A percentile compares a stretch with the other conserved stretches of the same genome.
These are phyloP conservation scores for Megalopta genalis DNA, from an alignment of 1,140 invertebrate genomes.

Conservation along the genomic window DNA sequence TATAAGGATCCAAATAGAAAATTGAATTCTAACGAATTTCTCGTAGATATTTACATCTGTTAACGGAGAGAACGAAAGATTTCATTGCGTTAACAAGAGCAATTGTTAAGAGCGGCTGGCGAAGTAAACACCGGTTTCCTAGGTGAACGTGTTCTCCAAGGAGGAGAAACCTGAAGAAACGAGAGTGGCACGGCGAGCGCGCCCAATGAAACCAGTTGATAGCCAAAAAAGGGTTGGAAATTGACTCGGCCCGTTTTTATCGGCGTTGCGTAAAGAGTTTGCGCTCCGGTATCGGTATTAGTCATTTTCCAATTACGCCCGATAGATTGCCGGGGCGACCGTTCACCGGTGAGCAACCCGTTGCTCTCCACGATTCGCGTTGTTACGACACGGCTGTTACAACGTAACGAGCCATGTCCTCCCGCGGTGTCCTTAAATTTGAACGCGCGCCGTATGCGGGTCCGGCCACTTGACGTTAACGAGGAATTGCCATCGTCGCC, in stretches of 20 bases:
- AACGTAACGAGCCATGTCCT: constrained; percentile 7
- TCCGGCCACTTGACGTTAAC: background rate
- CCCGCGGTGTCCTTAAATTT: constrained; percentile 20
- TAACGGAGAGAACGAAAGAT: too few species aligned
- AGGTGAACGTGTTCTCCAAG: background rate
- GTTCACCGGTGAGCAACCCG: background rate
- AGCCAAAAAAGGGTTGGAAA: constrained; percentile 44
- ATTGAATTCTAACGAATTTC: too few species aligned
- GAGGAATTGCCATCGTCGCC: background rate
- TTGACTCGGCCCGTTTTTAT: constrained; percentile 30
- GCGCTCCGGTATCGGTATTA: constrained; percentile 24
- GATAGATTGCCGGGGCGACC: background rate
- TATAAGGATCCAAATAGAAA: too few species aligned
- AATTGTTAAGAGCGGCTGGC: too few species aligned
- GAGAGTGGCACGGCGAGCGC: background rate
- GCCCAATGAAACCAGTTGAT: constrained; percentile 22
- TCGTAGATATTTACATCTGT: too few species aligned
- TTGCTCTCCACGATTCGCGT: background rate
- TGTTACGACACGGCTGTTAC: constrained; percentile 6
- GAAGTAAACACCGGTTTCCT: too few species aligned
- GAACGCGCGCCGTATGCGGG: constrained; percentile 14
- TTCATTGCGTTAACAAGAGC: too few species aligned
- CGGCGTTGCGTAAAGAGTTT: constrained; percentile 32
- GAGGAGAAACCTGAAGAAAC: constrained; percentile 23
- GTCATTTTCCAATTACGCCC: constrained; percentile 46